Conservation (phyloP, 64 coral and sea anemone genomes). For the Astreopora myriophthalma region DNA sequence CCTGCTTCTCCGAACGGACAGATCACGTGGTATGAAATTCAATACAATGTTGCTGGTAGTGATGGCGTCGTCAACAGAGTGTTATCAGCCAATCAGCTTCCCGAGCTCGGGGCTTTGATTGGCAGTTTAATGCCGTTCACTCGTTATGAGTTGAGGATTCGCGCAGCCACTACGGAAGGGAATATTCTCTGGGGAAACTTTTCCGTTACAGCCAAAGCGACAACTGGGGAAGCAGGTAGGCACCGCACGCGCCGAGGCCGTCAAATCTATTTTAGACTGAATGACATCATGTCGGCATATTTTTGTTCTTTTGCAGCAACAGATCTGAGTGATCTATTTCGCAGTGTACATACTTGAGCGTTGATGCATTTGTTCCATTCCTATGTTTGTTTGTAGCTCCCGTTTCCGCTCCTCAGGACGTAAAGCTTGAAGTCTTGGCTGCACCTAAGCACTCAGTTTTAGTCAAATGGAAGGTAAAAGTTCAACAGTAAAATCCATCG, state of each 20-base stretch:
- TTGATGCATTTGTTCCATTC: no score
- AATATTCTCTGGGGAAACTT: conserved; percentile 82
- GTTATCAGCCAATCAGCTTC: conserved; percentile 26
- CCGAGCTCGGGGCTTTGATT: conserved; percentile 2
- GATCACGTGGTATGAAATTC: conserved; percentile 74
- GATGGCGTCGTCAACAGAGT: conserved; percentile 17
- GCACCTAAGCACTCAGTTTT: conserved; percentile 35
- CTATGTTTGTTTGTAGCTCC: not conserved
- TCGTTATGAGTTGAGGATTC: conserved; percentile 68
- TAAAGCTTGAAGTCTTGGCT: not conserved
- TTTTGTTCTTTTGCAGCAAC: no score
- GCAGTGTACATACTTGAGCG: no score
- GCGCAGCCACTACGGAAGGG: conserved; percentile 57
- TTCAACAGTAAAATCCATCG: not conserved
- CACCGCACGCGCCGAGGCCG: not conserved
- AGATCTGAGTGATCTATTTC: no score
- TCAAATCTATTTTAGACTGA: no score
- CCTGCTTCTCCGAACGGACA: conserved; percentile 74
- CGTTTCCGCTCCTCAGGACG: not conserved
- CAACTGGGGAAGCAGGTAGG: conserved; percentile 79
- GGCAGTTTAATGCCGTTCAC: conserved; percentile 65
- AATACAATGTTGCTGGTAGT: conserved; percentile 53
- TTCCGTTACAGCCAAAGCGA: conserved; percentile 40
- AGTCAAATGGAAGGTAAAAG: conserved; percentile 79
- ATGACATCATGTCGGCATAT: no score